Evolutionary conservation across 1,140 invertebrate species (phyloP).

Genomic region (Belonocnema kinseyi): DNA sequence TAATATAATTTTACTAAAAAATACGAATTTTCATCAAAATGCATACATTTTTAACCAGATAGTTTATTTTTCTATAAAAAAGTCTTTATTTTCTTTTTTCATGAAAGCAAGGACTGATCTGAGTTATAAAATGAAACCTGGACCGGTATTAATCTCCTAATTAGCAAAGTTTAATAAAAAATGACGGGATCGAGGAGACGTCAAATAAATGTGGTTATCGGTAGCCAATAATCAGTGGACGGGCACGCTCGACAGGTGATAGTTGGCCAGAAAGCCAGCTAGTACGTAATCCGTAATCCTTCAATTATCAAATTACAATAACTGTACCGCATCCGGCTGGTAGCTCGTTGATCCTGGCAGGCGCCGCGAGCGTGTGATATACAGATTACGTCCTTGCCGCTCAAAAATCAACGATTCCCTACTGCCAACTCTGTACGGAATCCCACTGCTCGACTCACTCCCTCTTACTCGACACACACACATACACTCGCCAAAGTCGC

Average conservation of each 20-base stretch:
- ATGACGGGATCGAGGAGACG: not conserved
- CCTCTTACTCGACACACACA: not conserved
- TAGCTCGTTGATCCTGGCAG: constrained; percentile 27
- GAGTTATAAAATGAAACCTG: too few species aligned
- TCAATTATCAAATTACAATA: constrained; percentile 67
- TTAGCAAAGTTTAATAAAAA: not conserved
- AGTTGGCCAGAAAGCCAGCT: constrained; percentile 48
- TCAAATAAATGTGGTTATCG: constrained; percentile 13
- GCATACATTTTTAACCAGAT: too few species aligned
- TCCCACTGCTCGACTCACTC: constrained; percentile 22
- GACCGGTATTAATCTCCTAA: not conserved
- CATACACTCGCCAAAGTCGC: not conserved
- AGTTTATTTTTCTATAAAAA: too few species aligned
- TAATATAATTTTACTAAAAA: too few species aligned
- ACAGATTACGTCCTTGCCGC: constrained; percentile 37
- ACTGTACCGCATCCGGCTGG: constrained; percentile 41
- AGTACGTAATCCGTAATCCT: constrained; percentile 62
- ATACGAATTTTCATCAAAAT: too few species aligned
- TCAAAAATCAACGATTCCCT: constrained; percentile 57
- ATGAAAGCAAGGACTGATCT: too few species aligned
- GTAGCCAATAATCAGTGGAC: constrained; percentile 49
- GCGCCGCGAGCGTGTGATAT: constrained; percentile 22
- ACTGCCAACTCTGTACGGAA: not conserved
- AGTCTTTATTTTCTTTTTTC: too few species aligned
- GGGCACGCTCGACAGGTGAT: not conserved